Conservation (phyloP, 2,888 invertebrate genomes). For the Heliconius sara region DNA sequence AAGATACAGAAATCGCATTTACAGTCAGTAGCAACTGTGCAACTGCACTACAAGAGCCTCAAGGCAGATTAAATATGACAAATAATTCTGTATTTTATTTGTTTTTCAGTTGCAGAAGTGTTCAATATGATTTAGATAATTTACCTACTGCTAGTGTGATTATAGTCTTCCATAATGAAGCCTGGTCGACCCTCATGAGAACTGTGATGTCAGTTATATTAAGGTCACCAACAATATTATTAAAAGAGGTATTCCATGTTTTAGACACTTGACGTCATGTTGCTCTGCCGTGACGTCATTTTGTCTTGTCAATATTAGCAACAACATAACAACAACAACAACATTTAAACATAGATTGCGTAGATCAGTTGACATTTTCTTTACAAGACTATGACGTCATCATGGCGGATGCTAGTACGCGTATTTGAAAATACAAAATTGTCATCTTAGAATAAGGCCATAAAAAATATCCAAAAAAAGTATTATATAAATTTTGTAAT, state of each 20-base stretch:
- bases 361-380: no score
- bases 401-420: no score
- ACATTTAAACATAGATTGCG: no score
- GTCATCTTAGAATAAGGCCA: no score
- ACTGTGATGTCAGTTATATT: constrained; percentile 97
- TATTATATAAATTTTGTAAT: no score
- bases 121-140: constrained; percentile 72
- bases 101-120: constrained; percentile 69
- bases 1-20: no score
- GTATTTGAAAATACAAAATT: no score
- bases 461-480: no score
- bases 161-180: constrained; percentile 99
- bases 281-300: no score
- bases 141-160: constrained; percentile 95
- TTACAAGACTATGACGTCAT: no score
- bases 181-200: constrained; percentile 97
- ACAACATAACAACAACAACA: no score
- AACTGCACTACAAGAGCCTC: background rate
- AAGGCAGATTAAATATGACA: background rate
- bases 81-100: background rate
- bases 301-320: no score
- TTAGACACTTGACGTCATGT: background rate
- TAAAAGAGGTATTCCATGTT: constrained; percentile 88
- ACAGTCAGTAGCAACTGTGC: background rate
- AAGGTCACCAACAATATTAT: constrained; percentile 90